Base-by-base conservation (phyloP, 2,113 vertebrate genomes). In the rat (Rattus norvegicus) region DNA sequence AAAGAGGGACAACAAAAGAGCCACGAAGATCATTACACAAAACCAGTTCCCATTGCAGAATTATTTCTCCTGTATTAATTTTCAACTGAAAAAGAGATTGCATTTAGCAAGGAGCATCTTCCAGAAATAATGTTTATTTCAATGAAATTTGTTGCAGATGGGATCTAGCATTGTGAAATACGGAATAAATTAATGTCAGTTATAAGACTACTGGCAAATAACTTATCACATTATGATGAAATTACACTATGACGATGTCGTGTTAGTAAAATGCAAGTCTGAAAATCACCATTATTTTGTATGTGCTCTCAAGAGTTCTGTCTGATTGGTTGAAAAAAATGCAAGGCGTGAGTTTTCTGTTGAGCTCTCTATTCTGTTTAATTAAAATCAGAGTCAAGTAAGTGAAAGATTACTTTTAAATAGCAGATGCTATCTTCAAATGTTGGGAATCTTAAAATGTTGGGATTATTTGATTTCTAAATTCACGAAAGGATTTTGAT, bases 141-240 rank as follows among this genome's bases (percentile, higher is more conserved):
- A 89, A 36, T 91, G 56, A 47, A 75, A 65, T 89, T 97, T 93
- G 80, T 73, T 69, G 36, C 94, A 92, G 63, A 90, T 26, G 59
- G 39, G 12, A 65, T n/a, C 61, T 63, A 89, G 47, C 26, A 17
- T 47, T 84, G 47, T 96, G 92, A 73, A 69, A 88, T 86, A 17
- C 73, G 83, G 28, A 87, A 96, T 92, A 94, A 88, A 92, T 96
- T 94, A 59, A 47, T 90, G 24, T 80, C 79, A 87, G 52, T 33
- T 39, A 72, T 90, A 84, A 94, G 56, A 84, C 26, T 80, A 47
- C 39, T 75, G 72, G 52, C 59, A 73, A 33, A 39, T 76, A 20
- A 72, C 77, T 39, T 52, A 16, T 85, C 20, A 28, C 7, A 39
- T 72, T 61, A n/a, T 8, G n/a, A 59, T 7, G 19, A 26, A 52